Percentiles rank a stretch among this genome's conserved stretches.
phyloP scores from a whole-genome alignment of 2,113 vertebrate genomes.

The Pygathrix nemaeus region DNA sequence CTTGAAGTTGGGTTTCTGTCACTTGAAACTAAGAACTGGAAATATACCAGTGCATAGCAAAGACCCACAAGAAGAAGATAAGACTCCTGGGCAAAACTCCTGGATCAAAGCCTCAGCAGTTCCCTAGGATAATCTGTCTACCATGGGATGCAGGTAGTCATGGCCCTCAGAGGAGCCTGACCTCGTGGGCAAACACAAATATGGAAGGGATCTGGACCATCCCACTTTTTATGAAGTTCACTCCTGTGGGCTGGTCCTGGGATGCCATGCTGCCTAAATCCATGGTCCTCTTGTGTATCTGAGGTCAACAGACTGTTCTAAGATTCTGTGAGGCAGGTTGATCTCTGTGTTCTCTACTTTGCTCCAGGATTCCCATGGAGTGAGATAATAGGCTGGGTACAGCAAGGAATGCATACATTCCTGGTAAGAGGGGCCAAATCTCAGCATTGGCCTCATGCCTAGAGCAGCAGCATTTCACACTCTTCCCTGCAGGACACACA shows the following conservation, averaged over 20 bases:
- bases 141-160: background rate
- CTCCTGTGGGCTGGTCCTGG: background rate
- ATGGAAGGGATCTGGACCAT: background rate
- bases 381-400: background rate
- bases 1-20: slow-evolving; percentile 17
- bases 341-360: background rate
- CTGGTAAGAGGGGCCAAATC: background rate
- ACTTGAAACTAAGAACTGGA: background rate
- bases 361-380: background rate
- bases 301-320: background rate
- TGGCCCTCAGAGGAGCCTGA: background rate
- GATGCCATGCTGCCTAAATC: background rate
- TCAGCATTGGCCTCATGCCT: background rate
- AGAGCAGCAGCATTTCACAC: background rate
- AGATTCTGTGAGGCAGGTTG: background rate
- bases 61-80: background rate
- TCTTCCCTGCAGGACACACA: background rate
- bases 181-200: background rate
- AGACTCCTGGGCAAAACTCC: background rate
- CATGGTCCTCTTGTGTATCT: background rate
- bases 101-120: background rate
- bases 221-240: background rate
- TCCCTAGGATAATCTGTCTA: background rate
- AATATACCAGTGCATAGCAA: background rate
- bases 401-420: background rate